These are phyloP conservation scores for Rhabdophis nuchalis DNA, from an alignment of 2,797 vertebrate genomes.

Conservation along the genomic window DNA sequence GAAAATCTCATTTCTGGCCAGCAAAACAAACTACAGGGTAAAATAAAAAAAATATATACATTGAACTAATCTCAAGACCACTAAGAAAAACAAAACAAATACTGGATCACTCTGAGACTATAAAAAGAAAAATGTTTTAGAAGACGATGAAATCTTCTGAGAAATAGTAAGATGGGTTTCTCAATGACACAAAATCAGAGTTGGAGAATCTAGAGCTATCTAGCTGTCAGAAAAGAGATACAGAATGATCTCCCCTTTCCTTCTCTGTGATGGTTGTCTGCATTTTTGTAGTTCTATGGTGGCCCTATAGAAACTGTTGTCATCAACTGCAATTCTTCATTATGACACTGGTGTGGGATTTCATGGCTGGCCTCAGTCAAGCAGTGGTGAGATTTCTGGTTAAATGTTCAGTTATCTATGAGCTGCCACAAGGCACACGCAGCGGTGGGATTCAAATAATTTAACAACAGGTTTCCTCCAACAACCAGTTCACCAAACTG, in stretches of 20 bases:
- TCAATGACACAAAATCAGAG: not conserved
- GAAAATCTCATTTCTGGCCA: not conserved
- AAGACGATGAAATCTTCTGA: not conserved
- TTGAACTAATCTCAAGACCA: not conserved
- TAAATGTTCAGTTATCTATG: not conserved
- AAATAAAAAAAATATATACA: not conserved
- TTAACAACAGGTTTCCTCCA: too few species aligned
- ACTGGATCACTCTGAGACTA: not conserved
- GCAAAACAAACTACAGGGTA: not conserved
- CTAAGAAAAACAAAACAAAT: not conserved
- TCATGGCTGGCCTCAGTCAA: not conserved
- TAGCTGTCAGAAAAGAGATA: not conserved
- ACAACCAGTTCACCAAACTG: too few species aligned
- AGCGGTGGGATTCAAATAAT: not conserved
- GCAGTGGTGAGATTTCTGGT: not conserved
- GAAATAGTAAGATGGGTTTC: not conserved
- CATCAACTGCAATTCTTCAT: not conserved
- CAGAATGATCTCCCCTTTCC: not conserved
- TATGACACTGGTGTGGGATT: not conserved
- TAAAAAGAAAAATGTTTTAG: not conserved
- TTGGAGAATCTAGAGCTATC: not conserved
- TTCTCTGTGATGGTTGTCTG: not conserved
- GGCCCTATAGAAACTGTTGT: not conserved
- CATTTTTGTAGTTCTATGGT: not conserved
- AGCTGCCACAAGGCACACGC: not conserved